Percentiles rank a stretch among this genome's conserved stretches.
Conservation (phyloP, 2,888 invertebrate genomes). For the Diarsia mendica region DNA sequence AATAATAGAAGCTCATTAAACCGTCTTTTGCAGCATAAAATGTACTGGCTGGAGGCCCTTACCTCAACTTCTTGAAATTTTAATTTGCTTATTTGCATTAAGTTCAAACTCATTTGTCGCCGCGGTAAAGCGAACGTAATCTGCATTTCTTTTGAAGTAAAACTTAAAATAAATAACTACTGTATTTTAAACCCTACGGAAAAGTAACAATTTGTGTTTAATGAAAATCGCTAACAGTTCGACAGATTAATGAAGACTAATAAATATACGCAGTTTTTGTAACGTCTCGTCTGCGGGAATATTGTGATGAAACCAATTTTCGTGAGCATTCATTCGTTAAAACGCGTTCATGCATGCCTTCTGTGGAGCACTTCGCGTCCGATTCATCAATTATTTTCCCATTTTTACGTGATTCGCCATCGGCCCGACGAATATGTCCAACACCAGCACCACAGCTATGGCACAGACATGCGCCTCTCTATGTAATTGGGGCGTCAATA, state of each 20-base stretch:
- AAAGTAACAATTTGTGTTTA: constrained; percentile 19
- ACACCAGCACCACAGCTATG: constrained; percentile 60
- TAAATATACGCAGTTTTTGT: constrained; percentile 44
- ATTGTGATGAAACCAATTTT: constrained; percentile 71
- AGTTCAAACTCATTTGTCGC: constrained; percentile 53
- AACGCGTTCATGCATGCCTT: constrained; percentile 69
- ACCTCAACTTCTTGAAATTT: constrained; percentile 47
- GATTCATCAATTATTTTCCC: constrained; percentile 77
- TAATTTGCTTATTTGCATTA: constrained; percentile 60
- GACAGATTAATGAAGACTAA: constrained; percentile 59
- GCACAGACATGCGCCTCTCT: constrained; percentile 70
- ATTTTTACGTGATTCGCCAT: constrained; percentile 65
- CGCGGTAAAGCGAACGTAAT: constrained; percentile 46
- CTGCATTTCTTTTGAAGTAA: constrained; percentile 50
- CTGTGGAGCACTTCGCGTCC: constrained; percentile 66
- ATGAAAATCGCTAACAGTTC: constrained; percentile 26
- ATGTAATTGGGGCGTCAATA: constrained; percentile 82
- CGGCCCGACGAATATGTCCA: constrained; percentile 55
- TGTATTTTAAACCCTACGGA: constrained; percentile 2
- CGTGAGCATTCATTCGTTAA: constrained; percentile 71
- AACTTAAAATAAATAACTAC: background rate
- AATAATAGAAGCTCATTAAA: constrained; percentile 52
- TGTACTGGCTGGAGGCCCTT: constrained; percentile 14
- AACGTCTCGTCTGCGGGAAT: constrained; percentile 36
- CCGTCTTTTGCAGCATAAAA: constrained; percentile 51